Evolutionary conservation across 2,113 vertebrate species (phyloP), one percentile per base, ranked within the genome.

Genomic region (Colinus virginianus): DNA sequence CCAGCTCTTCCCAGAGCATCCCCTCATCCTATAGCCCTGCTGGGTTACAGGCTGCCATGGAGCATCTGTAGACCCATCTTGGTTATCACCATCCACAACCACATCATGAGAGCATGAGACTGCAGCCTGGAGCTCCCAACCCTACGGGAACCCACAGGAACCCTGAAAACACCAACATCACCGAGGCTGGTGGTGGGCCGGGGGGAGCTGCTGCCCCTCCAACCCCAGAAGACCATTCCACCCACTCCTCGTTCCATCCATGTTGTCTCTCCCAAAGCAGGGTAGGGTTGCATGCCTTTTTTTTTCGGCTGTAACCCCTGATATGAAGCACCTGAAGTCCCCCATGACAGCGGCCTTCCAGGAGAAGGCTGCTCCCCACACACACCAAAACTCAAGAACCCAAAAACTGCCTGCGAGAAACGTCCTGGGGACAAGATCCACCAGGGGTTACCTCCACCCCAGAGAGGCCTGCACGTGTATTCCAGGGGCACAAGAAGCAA

Each of bases 351-450:
- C 86, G 67, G 89, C 81, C 70, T 81, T 78, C 88, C 87, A 69
- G 88, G 78, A 79, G 69, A 62, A 74, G 40, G 80, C 64, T 71
- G 53, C 4, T 48, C 34, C 81, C 66, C 4, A 14, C 15, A 48
- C 23, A 81, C 87, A 84, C 80, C 84, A 78, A 78, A 78, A 23
- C 0, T 3, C 0, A 48, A 67, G 62, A 80, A 23, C 40, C 9
- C 46, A 9, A 16, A 2, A 64, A 32, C 7, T 0, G 1, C 58
- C 74, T 30, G 69, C 0, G 0, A 93, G 74, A 3, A 92, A 4
- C 1, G 0, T 17, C 63, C 76, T 0, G 0, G 49, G 43, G 64
- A 19, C 0, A 11, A 58, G 61, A 63, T 80, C 36, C 11, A 0
- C 53, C 9, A 0, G 0, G 48, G 49, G 2, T 42, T 40, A 56